Base-by-base conservation (phyloP, 2,113 vertebrate genomes). In the Columba livia region DNA sequence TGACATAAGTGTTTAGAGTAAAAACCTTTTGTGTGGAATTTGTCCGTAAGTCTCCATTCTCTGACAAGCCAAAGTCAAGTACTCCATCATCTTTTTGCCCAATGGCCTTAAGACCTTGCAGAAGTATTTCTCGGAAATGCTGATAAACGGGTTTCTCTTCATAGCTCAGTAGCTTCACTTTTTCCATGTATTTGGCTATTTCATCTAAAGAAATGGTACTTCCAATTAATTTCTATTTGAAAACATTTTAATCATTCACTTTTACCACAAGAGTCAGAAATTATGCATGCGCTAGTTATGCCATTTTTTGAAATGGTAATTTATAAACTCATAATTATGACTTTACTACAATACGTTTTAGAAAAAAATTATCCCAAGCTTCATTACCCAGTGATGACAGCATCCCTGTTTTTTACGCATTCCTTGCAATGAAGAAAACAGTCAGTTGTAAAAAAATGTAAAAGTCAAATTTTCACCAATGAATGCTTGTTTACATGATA, bases 111-210 rank as follows among this genome's bases (percentile, higher is more conserved):
- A 99, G 98, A 32, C 99, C 99, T 66, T 98, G 97, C 89, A 98
- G 96, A 90, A 99, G 98, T 89, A 99, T 98, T 83, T 98, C 97
- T 74, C 98, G 98, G 44, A 99, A 96, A 74, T 97, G 97, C 38
- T 98, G 97, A 88, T 99, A 99, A 6, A 95, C 89, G 18, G 99
- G 99, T 73, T 98, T 99, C 65, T 99, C 99, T 12, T 97, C 93
- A 90, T 99, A 99, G 57, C 79, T 96, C 91, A 99, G 94, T 18
- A 97, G 89, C 36, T 98, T 98, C 69, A 99, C 98, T 71, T 98
- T 98, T 96, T 99, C 98, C 98, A 99, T 97, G 92, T 99, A 99
- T 79, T 96, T 98, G 82, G 97, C 95, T 89, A 99, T 97, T 98
- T 99, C 99, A 93, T 95, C 99, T 99, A 96, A 88, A 97, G 87